phyloP scores from a whole-genome alignment of 2,888 invertebrate genomes.

The Sabatieria punctata region DNA sequence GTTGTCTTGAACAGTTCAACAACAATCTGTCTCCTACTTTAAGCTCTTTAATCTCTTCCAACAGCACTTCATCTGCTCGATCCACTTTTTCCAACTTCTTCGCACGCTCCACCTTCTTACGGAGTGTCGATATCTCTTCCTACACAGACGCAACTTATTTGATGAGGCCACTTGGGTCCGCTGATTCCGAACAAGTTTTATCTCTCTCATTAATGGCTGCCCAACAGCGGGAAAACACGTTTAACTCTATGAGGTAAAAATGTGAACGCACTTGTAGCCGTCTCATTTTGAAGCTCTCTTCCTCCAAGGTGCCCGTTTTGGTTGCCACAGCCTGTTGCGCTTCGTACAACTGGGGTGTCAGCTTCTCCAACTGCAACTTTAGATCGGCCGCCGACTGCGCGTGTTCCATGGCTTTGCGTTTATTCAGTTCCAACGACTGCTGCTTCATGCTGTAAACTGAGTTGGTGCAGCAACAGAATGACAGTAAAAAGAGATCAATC shows the following conservation, averaged over 20 bases:
- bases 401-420: conserved; percentile 87
- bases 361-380: conserved; percentile 88
- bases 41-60: conserved; percentile 90
- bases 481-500: too few species aligned
- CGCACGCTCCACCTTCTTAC: conserved; percentile 82
- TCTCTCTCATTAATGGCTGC: too few species aligned
- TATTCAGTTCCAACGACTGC: conserved; percentile 94
- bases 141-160: conserved; percentile 36
- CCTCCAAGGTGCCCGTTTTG: conserved; percentile 83
- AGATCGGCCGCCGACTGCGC: conserved; percentile 92
- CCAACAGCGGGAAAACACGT: too few species aligned
- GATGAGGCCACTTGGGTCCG: too few species aligned
- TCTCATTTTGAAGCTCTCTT: conserved; percentile 88
- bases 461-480: too few species aligned
- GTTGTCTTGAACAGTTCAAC: too few species aligned
- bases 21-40: conserved; percentile 40
- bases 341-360: conserved; percentile 92
- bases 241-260: too few species aligned
- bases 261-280: conserved; percentile 48
- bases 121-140: conserved; percentile 79
- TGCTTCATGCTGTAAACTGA: conserved; percentile 51
- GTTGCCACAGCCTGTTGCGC: conserved; percentile 89
- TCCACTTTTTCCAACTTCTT: conserved; percentile 92
- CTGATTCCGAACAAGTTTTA: too few species aligned
- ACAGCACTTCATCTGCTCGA: conserved; percentile 83